Base-by-base conservation (phyloP, 2,797 vertebrate species). In the Erethizon dorsatum region DNA sequence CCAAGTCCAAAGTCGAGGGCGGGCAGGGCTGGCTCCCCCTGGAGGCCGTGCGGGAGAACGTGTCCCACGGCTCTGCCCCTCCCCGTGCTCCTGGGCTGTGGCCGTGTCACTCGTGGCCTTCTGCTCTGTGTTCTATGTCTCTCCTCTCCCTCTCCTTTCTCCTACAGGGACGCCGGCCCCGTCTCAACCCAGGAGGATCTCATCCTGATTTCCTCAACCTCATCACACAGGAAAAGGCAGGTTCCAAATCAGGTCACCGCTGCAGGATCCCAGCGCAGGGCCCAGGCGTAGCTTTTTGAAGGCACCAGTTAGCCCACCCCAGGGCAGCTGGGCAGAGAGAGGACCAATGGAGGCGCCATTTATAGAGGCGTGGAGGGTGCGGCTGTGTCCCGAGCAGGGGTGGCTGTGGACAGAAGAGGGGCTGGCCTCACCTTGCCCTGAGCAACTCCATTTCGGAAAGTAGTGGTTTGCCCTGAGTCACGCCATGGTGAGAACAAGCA, bases 51-150 rank as follows among this genome's bases (percentile, higher is more conserved):
- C 17, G 2, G 3, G 20, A 45, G 33, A 2, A n/a, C 31, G 71
- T 0, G 2, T 5, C 6, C n/a, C 28, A 2, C 0, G 14, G 45
- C 52, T 59, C 28, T 57, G 31, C 50, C 33, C 13, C 2, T 41
- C 78, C 18, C 1, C 0, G 33, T 2, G 20, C 54, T 57, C 50
- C 52, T 52, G 18, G 28, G 5, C 15, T n/a, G 17, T 52, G 28
- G 28, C 47, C 8, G 17, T 5, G 69, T 37, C 67, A 8, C n/a
- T 71, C n/a, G 4, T 45, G 69, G 73, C 67, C 33, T 20, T 71
- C 37, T 41, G n/a, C 67, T 69, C 67, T 69, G n/a, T 69, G 33
- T 41, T 18, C n/a, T 41, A 18, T 12, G 26, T 47, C 41, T 26
- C 5, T 12, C 28, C 0, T 33, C 28, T 17, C 26, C 28, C 47